These are phyloP conservation scores for Andrena camellia DNA, from an alignment of 2,888 invertebrate genomes.

Conservation along the genomic window DNA sequence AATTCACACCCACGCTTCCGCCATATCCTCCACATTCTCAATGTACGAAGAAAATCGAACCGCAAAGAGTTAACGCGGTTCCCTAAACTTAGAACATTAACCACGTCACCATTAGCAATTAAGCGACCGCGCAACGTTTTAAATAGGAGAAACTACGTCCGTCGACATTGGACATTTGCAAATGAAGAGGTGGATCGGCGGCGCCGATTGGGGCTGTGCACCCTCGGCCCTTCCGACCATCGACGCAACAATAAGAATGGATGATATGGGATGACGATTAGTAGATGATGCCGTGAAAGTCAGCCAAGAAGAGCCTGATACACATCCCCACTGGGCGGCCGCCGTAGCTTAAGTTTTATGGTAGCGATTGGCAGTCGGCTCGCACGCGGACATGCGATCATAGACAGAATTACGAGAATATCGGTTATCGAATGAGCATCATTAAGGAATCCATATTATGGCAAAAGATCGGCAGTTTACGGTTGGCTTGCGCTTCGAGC, in stretches of 20 bases:
- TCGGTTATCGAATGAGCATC: constrained; percentile 13
- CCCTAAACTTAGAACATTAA: constrained; percentile 40
- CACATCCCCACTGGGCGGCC: constrained; percentile 44
- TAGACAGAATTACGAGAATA: constrained; percentile 40
- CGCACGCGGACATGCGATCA: constrained; percentile 27
- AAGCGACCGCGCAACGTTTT: constrained; percentile 33
- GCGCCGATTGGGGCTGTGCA: constrained; percentile 43
- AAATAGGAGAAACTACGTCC: constrained; percentile 27
- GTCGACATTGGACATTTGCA: constrained; percentile 48
- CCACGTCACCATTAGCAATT: constrained; percentile 36
- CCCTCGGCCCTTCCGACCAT: constrained; percentile 73
- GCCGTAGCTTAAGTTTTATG: constrained; percentile 21
- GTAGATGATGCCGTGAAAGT: constrained; percentile 82
- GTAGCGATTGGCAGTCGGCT: constrained; percentile 56
- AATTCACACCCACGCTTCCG: not conserved
- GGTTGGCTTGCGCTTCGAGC: constrained; percentile 14
- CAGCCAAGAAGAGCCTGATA: constrained; percentile 71
- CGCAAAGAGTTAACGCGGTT: constrained; percentile 34
- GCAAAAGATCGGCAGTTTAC: constrained; percentile 57
- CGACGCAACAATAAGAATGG: constrained; percentile 81
- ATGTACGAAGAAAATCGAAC: constrained; percentile 19
- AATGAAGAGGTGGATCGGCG: not conserved
- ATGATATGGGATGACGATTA: constrained; percentile 83
- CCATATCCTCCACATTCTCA: not conserved
- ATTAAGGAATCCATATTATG: constrained; percentile 38